Base-by-base conservation (phyloP, 2,113 vertebrate genomes). In the Oreochromis tanganicae region DNA sequence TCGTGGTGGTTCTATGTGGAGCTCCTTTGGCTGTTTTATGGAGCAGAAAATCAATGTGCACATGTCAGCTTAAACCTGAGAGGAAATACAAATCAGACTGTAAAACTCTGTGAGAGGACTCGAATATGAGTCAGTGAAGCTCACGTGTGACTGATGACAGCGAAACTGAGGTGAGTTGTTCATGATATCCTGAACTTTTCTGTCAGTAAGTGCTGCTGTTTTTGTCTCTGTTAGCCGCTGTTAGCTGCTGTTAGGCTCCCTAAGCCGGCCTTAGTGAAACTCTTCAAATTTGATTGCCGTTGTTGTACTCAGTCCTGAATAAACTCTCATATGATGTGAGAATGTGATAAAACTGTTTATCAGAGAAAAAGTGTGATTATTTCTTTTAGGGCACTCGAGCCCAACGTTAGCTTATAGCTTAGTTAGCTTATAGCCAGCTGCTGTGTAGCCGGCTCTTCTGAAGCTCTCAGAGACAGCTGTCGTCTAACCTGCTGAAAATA, bases 181-280 rank as follows among this genome's bases (percentile, higher is more conserved):
- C 10, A 38, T 36, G 32, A 36, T n/a, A 38, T 66, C 17, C 32
- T 66, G 17, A 66, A n/a, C 6, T 66, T 66, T 66, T 66, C 61
- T 38, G 32, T 38, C 17, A 38, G 6, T 38, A 38, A 38, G 61
- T 4, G 34, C 34, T n/a, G 61, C 34, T n/a, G 17, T 12, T 61
- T 32, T 61, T 61, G 29, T 17, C 27, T 59, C 57, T 10, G 1
- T 34, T 61, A 5, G 24, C 12, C 0, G 6, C 21, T 0, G 13
- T 46, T 48, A 16, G 16, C 2, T 0, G 0, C 14, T 6, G n/a
- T 12, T 55, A 11, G 38, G 9, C 4, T 10, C 38, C 10, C 9
- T 41, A 11, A 41, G 38, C 38, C 38, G 4, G 4, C 9, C 4
- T 41, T 41, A 11, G 9, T 41, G 9, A 41, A 41, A 41, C 38